These are phyloP conservation scores for Probosciger aterrimus DNA, from an alignment of 2,113 vertebrate species.

Conservation along the genomic window DNA sequence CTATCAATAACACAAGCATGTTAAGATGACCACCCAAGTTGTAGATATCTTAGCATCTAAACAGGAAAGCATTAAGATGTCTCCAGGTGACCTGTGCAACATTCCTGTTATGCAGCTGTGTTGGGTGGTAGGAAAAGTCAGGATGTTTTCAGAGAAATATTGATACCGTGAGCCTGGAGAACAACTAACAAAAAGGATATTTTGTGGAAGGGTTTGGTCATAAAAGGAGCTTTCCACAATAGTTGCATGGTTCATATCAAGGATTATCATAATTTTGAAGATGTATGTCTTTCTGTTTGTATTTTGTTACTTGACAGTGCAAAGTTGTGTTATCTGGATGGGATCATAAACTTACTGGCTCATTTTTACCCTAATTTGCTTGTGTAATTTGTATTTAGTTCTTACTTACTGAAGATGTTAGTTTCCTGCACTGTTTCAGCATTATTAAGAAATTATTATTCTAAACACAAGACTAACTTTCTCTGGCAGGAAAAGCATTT, in stretches of 20 bases:
- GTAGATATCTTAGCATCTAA: neutral
- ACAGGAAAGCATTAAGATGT: neutral
- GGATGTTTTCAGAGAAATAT: neutral
- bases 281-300: neutral
- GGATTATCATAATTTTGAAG: neutral
- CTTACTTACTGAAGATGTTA: neutral
- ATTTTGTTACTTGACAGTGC: neutral
- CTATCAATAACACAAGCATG: neutral
- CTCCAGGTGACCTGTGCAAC: neutral
- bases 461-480: neutral
- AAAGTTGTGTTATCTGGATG: neutral
- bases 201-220: neutral
- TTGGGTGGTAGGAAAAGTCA: neutral
- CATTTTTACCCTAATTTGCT: neutral
- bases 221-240: neutral
- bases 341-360: neutral
- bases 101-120: neutral
- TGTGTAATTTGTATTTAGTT: neutral
- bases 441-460: conserved; percentile 28
- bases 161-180: neutral
- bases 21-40: neutral
- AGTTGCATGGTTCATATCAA: rapidly evolving
- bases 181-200: neutral
- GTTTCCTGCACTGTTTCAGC: neutral
- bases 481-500: neutral